A percentile compares a stretch with the other conserved stretches of the same genome.
These are phyloP conservation scores for Aegypius monachus DNA, from an alignment of 2,113 vertebrate species.

Conservation along the genomic window DNA sequence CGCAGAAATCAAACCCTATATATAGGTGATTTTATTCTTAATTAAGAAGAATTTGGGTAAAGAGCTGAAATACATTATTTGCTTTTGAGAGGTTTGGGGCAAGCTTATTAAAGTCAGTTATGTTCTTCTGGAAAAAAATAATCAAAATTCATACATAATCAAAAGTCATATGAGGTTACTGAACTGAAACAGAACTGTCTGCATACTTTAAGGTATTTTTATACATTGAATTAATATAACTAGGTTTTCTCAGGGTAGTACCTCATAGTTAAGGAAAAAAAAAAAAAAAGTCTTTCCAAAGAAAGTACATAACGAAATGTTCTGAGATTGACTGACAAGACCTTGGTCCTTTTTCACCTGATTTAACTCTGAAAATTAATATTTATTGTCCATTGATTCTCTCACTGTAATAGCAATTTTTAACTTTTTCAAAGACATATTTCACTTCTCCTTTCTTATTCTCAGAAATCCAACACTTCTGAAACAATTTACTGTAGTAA, in stretches of 20 bases:
- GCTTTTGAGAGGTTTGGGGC: neutral
- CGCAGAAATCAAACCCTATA: neutral
- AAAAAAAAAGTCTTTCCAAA: neutral
- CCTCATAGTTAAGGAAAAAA: neutral
- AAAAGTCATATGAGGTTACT: neutral
- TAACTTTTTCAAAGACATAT: neutral
- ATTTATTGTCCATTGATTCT: neutral
- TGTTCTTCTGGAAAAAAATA: neutral
- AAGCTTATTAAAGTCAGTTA: neutral
- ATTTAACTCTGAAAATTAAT: neutral
- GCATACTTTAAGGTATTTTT: neutral
- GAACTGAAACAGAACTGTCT: constrained; percentile 25
- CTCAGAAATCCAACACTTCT: neutral
- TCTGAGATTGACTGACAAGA: neutral
- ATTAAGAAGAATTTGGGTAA: neutral
- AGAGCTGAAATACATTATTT: neutral
- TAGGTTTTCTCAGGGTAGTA: neutral
- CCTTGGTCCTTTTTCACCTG: neutral
- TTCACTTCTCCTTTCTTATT: neutral
- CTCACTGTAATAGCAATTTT: neutral
- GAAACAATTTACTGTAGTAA: neutral
- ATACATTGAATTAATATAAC: neutral
- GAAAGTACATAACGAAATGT: neutral
- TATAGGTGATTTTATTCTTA: neutral
- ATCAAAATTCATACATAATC: neutral